phyloP scores from a whole-genome alignment of 2,113 vertebrate species.

The Phainopepla nitens region DNA sequence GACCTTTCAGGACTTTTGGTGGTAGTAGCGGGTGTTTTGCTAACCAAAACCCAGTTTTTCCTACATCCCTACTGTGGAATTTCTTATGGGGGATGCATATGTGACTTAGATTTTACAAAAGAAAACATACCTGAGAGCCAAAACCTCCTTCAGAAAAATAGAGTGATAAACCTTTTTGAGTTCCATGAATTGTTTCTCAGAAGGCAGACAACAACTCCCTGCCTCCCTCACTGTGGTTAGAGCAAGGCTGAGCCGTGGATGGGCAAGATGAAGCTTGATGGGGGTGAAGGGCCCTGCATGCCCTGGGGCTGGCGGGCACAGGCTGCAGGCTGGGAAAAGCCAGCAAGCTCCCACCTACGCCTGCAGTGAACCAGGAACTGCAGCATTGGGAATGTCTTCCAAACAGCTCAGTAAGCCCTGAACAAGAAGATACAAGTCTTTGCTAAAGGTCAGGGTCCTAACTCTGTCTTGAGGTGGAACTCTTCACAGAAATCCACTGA shows the following conservation, averaged over 20 bases:
- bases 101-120: background rate
- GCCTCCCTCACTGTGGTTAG: background rate
- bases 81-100: background rate
- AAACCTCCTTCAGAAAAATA: background rate
- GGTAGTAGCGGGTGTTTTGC: background rate
- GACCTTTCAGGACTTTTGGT: background rate
- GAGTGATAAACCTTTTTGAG: background rate
- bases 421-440: background rate
- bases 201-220: background rate
- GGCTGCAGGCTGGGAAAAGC: background rate
- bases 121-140: background rate
- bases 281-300: background rate
- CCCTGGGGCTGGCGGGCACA: background rate
- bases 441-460: background rate
- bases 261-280: slow-evolving; percentile 14
- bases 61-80: background rate
- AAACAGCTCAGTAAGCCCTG: background rate
- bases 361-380: background rate
- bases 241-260: background rate
- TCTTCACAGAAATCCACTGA: background rate
- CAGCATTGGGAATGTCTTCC: background rate
- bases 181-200: background rate
- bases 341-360: background rate
- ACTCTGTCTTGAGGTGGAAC: background rate
- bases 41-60: background rate